These are phyloP conservation scores for Lasioglossum pauxillum DNA, from an alignment of 2,888 invertebrate species.

Conservation along the genomic window DNA sequence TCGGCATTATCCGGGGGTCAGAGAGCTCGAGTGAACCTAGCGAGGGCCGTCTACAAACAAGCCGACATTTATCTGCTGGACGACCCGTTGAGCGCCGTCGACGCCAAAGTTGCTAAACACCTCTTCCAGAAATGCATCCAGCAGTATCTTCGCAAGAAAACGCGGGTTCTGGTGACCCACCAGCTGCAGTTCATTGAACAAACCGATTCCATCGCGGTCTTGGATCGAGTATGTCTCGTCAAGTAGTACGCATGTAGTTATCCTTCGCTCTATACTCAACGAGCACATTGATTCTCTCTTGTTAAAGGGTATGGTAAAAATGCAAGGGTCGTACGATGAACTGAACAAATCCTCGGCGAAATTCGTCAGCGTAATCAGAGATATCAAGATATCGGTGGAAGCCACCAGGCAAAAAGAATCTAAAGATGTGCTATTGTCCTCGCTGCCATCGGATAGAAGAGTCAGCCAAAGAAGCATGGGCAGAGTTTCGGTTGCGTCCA, in stretches of 20 bases:
- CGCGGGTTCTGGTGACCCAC: slow-evolving; percentile 89
- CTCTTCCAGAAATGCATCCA: slow-evolving; percentile 91
- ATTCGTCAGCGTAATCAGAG: slow-evolving; percentile 48
- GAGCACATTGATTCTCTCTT: neutral
- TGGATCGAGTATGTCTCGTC: slow-evolving; percentile 80
- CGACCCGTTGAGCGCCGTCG: slow-evolving; percentile 93
- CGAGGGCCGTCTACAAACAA: slow-evolving; percentile 90
- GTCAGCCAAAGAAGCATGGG: neutral
- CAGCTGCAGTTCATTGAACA: slow-evolving; percentile 89
- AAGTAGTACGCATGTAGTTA: neutral
- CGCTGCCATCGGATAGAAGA: neutral
- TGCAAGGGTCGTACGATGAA: slow-evolving; percentile 55
- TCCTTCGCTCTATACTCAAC: neutral
- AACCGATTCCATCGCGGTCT: slow-evolving; percentile 83
- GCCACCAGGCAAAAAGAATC: too few relatives aligned
- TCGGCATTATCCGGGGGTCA: slow-evolving; percentile 93
- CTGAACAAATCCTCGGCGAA: slow-evolving; percentile 28
- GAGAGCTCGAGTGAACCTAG: slow-evolving; percentile 92
- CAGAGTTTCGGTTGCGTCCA: slow-evolving; percentile 41
- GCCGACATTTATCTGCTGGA: slow-evolving; percentile 93
- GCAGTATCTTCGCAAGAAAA: slow-evolving; percentile 86
- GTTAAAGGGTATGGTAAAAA: slow-evolving; percentile 59
- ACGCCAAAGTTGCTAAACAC: slow-evolving; percentile 90
- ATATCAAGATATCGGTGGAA: slow-evolving; percentile 28
- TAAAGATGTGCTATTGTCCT: too few relatives aligned